Evolutionary conservation across 1,140 invertebrate genomes (phyloP), one percentile per base, ranked within the genome.

Genomic region (Bombus waltoni): DNA sequence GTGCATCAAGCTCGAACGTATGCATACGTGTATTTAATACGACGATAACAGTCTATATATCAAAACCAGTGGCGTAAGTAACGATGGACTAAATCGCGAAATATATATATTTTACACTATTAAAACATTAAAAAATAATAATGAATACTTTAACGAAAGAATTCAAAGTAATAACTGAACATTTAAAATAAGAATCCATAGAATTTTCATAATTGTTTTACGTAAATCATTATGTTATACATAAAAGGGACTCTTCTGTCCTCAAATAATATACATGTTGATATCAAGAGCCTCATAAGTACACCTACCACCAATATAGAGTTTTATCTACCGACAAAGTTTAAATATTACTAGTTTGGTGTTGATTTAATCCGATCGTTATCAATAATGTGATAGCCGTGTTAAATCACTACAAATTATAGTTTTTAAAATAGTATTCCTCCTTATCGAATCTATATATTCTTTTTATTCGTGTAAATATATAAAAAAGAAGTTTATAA

Each of bases 1-100:
- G 66, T 84, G 76, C 76, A 84, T 78, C 53, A 72, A 79, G 35
- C 35, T 15, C 18, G 65, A 32, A 35, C 44, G 22, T 68, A 22
- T 32, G 28, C 15, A 74, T 47, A 62, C 68, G 22, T 38, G 38
- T 42, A 42, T 35, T 25, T 18, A 47, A 77, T 28, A 42, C 28
- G 38, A 59, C 11, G 40, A 76, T 62, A 47, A 83, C 28, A n/a
- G 11, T 11, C 11, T 25, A 1, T 68, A 78, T 42, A 78, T 57
- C 32, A 22, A 38, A 76, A 68, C 28, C 47, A 79, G 18, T 71
- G 66, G 22, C 79, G 32, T 59, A 59, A 28, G 5, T 44, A 79
- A 6, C 42, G 13, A 28, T 40, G 22, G 25, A 38, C 18, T 59
- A 22, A 35, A 59, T 57, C 32, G 25, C 5, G 47, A 42, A 42